Conservation (phyloP, 2,888 invertebrate genomes). For the Apodemia mormo region DNA sequence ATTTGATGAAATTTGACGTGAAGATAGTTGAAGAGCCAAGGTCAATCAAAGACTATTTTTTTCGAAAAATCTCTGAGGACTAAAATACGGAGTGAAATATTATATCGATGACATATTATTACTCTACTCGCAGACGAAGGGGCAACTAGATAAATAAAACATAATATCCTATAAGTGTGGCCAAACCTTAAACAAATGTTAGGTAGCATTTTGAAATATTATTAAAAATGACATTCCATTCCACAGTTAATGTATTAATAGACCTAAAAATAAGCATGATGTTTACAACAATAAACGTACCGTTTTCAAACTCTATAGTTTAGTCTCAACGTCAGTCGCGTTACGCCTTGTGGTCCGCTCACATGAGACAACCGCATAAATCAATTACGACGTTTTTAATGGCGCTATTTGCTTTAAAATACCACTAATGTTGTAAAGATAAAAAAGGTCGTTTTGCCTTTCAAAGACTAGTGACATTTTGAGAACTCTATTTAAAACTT, state of each 20-base stretch:
- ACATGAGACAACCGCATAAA: constrained; percentile 42
- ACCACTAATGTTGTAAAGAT: neutral
- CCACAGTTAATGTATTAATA: constrained; percentile 41
- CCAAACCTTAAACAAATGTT: constrained; percentile 26
- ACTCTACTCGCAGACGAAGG: no score
- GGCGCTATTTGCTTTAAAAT: neutral
- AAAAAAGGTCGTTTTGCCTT: neutral
- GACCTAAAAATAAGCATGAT: constrained; percentile 55
- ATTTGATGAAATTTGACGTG: no score
- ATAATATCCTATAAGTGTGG: no score
- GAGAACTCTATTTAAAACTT: neutral
- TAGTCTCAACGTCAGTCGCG: constrained; percentile 44
- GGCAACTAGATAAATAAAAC: no score
- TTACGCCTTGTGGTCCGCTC: constrained; percentile 42
- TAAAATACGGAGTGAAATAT: no score
- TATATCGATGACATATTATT: no score
- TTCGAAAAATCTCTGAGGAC: no score
- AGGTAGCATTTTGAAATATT: constrained; percentile 38
- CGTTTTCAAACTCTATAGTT: constrained; percentile 43
- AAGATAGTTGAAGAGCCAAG: no score
- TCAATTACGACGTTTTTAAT: constrained; percentile 40
- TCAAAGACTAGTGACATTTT: neutral
- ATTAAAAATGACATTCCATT: constrained; percentile 44
- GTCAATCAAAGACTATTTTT: no score
- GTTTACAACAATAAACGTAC: constrained; percentile 48